These are phyloP conservation scores for Amphimallon solstitiale DNA, from an alignment of 2,888 invertebrate genomes.

Conservation along the genomic window DNA sequence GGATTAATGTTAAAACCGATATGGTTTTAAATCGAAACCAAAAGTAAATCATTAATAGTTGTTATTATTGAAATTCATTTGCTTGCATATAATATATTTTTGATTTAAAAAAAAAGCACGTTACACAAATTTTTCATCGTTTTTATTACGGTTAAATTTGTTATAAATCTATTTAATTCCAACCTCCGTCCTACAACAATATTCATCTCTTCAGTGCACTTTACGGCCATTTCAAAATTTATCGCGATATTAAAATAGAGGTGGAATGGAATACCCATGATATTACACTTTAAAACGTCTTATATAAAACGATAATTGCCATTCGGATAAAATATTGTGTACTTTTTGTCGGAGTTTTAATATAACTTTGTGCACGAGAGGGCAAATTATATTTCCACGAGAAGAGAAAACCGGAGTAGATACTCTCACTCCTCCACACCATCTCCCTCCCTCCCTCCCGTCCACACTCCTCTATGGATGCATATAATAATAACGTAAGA, in stretches of 20 bases:
- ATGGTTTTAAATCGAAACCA: no score
- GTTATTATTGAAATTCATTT: no score
- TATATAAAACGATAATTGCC: conserved; percentile 32
- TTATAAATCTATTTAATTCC: conserved; percentile 13
- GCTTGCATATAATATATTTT: no score
- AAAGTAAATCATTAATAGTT: no score
- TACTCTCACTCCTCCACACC: no score
- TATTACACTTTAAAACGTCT: conserved; percentile 29
- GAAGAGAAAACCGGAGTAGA: not conserved
- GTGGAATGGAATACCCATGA: conserved; percentile 19
- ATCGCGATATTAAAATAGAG: conserved; percentile 34
- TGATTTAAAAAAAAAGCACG: no score
- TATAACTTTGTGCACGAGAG: conserved; percentile 28
- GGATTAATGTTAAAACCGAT: no score
- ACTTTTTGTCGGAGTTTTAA: conserved; percentile 27
- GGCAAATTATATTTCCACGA: conserved; percentile 25
- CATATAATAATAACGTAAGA: not conserved
- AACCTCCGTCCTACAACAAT: conserved; percentile 9
- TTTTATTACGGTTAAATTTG: not conserved
- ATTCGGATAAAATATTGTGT: conserved; percentile 32
- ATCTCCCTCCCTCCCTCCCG: not conserved
- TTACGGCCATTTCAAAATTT: conserved; percentile 35
- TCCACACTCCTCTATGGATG: conserved; percentile 1
- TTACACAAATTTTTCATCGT: no score
- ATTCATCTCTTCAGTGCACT: conserved; percentile 22